A percentile compares a stretch with the other conserved stretches of the same genome.
phyloP scores from a whole-genome alignment of 2,113 vertebrate genomes.

The Colius striatus region DNA sequence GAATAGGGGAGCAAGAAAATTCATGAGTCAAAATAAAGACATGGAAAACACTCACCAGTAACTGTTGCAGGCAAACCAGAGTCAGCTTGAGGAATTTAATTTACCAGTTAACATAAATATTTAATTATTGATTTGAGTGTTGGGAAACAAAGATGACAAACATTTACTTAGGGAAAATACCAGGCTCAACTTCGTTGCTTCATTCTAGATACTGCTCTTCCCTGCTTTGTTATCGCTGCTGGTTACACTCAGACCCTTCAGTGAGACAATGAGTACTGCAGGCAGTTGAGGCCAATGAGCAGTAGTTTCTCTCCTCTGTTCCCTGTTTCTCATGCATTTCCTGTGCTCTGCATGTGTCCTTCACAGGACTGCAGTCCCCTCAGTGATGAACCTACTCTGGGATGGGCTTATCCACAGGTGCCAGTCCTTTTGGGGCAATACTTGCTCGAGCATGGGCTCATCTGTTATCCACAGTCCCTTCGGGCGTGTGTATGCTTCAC shows the following conservation, averaged over 20 bases:
- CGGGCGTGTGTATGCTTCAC: neutral
- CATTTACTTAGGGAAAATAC: neutral
- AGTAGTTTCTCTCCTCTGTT: neutral
- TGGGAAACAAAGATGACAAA: neutral
- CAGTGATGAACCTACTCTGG: neutral
- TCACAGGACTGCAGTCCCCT: neutral
- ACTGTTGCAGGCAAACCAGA: neutral
- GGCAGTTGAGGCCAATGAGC: no score
- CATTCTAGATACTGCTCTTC: neutral
- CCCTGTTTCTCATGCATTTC: neutral
- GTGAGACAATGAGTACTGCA: neutral
- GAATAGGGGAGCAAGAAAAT: neutral
- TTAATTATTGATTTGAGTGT: neutral
- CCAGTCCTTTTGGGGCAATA: neutral
- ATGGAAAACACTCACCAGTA: neutral
- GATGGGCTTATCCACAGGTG: neutral
- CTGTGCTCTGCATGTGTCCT: neutral
- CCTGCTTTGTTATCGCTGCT: neutral
- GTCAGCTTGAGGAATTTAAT: neutral
- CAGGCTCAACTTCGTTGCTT: neutral
- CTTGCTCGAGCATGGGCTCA: neutral
- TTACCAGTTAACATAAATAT: constrained; percentile 4
- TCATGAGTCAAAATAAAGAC: neutral
- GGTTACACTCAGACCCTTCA: neutral
- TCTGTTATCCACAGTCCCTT: neutral